Base-by-base conservation (phyloP, 1,140 invertebrate species). In the Limonius californicus region DNA sequence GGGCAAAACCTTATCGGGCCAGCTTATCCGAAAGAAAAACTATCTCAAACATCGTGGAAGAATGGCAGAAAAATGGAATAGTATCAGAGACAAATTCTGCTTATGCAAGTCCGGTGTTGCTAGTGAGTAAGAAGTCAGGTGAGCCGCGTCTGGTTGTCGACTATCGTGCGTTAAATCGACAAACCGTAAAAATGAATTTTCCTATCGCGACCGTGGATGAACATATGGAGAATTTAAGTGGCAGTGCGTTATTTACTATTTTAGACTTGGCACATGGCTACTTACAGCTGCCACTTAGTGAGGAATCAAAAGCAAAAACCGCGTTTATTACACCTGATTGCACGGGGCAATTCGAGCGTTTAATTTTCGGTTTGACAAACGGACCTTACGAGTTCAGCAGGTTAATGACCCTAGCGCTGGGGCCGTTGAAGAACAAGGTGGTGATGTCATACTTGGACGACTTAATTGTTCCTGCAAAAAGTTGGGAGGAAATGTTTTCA, bases 341-440 rank as follows among this genome's bases (percentile, higher is more conserved):
- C 0, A 74, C 73, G 20, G 82, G 77, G 47, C 78, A 81, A 63
- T 81, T 74, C 56, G 47, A 65, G 0, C 60, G 68, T 54, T 65
- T 79, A 59, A 75, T 76, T 12, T 81, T 80, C 67, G 76, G 76
- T 0, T 47, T 78, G 0, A 69, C 63, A 3, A 75, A 72, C 45
- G 73, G 69, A 6, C 73, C 76, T 4, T 65, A 66, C 0, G 62
- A 69, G 0, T 75, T 75, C 63, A 63, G 61, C 32, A 39, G 59
- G 23, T 67, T 70, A 21, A 66, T 77, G 16, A 70, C 73, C 35
- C 35, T 62, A 12, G 64, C 72, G 1, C 61, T 76, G 23, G 54
- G 56, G 45, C 54, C 56, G 35, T 45, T 76, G 62, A 11, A 68
- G 63, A 53, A 72, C 19, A 54, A 61, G 12, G 53, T 67, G 15